Conservation (phyloP, 2,797 vertebrate species). For the Simalia tracyae region DNA sequence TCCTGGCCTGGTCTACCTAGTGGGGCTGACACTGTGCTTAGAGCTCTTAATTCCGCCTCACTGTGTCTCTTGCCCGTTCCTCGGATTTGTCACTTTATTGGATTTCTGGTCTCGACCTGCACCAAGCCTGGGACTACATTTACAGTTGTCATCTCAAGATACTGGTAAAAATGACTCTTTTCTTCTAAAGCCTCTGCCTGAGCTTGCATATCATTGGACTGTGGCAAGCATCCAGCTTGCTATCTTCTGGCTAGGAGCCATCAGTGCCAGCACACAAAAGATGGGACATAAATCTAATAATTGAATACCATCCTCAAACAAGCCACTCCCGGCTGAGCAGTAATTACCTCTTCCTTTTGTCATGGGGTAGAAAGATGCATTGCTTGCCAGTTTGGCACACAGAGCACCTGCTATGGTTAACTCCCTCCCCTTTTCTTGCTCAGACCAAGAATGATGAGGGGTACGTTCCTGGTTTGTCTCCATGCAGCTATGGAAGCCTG, state of each 20-base stretch:
- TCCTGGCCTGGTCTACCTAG: not conserved
- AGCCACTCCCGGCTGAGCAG: not conserved
- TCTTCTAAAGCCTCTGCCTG: not conserved
- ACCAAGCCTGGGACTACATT: not conserved
- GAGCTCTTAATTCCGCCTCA: not conserved
- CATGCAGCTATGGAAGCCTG: not conserved
- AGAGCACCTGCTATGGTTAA: not conserved
- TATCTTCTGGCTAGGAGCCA: not conserved
- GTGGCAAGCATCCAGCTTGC: not conserved
- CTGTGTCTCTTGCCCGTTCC: not conserved
- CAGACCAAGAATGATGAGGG: not conserved
- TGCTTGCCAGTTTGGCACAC: not conserved
- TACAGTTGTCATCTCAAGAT: not conserved
- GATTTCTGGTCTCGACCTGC: not conserved
- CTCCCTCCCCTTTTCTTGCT: not conserved
- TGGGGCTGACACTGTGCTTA: not conserved
- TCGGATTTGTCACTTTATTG: not conserved
- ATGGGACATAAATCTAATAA: not conserved
- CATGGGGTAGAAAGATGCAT: not conserved
- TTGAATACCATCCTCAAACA: not conserved
- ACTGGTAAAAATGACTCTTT: not conserved
- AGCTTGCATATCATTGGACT: not conserved
- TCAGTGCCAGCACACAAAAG: not conserved
- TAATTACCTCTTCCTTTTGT: not conserved
- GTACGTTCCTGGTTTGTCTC: not conserved